phyloP scores from a whole-genome alignment of 2,797 vertebrate species.

The Pelodytes ibericus region DNA sequence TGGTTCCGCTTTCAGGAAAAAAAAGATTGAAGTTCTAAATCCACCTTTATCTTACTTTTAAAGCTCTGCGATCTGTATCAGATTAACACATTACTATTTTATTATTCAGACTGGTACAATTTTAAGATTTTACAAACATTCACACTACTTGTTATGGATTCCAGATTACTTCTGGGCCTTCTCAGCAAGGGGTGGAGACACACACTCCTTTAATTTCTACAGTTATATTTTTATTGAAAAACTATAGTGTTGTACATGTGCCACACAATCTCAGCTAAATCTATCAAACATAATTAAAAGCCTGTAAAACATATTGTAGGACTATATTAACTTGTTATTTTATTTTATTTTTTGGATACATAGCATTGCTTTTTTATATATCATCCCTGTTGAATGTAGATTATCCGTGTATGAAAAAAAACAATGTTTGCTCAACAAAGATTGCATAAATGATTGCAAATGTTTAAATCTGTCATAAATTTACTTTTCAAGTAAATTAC shows the following conservation, averaged over 20 bases:
- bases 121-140: neutral
- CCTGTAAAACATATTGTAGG: neutral
- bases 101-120: neutral
- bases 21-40: no score
- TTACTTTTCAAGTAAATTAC: conserved; percentile 66
- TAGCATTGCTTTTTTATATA: conserved; percentile 52
- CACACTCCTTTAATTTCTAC: neutral
- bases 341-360: neutral
- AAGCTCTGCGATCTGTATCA: neutral
- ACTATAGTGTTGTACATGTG: conserved; percentile 29
- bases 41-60: no score
- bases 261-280: conserved; percentile 26
- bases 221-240: neutral
- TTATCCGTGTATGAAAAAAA: conserved; percentile 52
- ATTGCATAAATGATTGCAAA: conserved; percentile 73
- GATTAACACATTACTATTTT: neutral
- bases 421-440: conserved; percentile 63
- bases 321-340: neutral
- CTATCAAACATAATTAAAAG: conserved; percentile 17
- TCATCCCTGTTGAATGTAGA: conserved; percentile 61
- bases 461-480: conserved; percentile 68
- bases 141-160: conserved; percentile 5
- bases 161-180: conserved; percentile 13
- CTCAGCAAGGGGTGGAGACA: neutral
- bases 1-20: no score